Evolutionary conservation across 2,888 invertebrate genomes (phyloP).

Genomic region (Papilio gigon): DNA sequence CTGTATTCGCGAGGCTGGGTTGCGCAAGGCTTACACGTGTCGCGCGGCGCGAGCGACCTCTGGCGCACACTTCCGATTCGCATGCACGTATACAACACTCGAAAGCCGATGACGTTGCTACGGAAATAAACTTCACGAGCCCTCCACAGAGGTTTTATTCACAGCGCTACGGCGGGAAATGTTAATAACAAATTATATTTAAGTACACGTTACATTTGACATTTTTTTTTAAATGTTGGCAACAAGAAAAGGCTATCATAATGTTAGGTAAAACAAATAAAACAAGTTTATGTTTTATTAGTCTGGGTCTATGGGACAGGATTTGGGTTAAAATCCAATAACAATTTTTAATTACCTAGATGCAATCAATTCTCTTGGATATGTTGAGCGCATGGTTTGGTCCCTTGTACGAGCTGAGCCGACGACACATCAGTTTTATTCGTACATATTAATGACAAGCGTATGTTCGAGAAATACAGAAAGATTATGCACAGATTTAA

Average conservation of each 20-base stretch:
- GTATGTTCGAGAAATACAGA: constrained; percentile 2
- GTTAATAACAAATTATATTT: background rate
- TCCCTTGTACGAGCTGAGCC: no score
- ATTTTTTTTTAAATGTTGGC: no score
- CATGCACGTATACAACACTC: constrained; percentile 69
- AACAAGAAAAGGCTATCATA: no score
- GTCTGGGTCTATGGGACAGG: no score
- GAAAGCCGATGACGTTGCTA: constrained; percentile 67
- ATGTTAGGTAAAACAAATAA: no score
- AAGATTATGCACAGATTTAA: constrained; percentile 16
- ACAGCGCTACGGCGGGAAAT: constrained; percentile 20
- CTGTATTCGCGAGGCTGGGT: constrained; percentile 76
- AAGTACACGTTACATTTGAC: no score
- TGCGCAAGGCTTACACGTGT: constrained; percentile 77
- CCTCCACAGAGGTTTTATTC: constrained; percentile 37
- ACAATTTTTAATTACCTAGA: no score
- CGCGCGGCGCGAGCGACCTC: constrained; percentile 67
- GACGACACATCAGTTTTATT: background rate
- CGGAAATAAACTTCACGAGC: constrained; percentile 60
- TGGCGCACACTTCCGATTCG: constrained; percentile 79
- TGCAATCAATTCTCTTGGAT: no score
- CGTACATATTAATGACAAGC: background rate
- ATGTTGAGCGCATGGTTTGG: no score
- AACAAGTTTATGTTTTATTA: no score
- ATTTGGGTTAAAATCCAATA: no score